Conservation (phyloP, 2,113 vertebrate genomes). For the Saguinus imperator region DNA sequence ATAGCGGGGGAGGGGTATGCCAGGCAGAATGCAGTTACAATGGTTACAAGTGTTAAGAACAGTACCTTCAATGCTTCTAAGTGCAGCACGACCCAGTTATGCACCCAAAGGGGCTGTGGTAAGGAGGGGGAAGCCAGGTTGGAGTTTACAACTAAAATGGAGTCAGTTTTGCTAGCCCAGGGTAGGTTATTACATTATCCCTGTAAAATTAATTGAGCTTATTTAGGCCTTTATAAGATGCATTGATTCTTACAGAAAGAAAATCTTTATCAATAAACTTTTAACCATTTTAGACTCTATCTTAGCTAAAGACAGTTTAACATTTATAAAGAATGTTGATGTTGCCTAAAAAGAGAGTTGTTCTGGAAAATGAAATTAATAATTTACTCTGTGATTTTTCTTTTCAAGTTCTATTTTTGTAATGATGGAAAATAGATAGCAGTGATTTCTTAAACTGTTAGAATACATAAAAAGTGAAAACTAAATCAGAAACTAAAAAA, state of each 20-base stretch:
- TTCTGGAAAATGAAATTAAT: conserved; percentile 39
- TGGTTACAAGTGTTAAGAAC: no score
- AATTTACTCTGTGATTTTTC: conserved; percentile 1
- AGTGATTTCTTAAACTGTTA: not conserved
- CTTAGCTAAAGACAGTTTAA: conserved; percentile 35
- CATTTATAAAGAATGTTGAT: conserved; percentile 32
- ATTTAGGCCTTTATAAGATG: not conserved
- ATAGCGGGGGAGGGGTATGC: no score
- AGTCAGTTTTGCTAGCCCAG: no score
- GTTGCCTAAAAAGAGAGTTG: not conserved
- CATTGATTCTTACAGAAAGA: conserved; percentile 9
- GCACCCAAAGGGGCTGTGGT: no score
- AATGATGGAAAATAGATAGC: conserved; percentile 33
- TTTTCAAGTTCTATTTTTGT: conserved; percentile 48
- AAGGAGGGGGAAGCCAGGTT: no score
- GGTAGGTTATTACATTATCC: not conserved
- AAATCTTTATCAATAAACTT: not conserved
- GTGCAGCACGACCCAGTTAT: no score
- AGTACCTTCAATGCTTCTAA: no score
- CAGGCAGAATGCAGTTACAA: no score
- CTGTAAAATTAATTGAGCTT: conserved; percentile 18
- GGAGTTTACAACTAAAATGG: no score
- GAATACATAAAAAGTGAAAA: not conserved
- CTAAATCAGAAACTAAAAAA: not conserved
- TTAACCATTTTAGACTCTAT: not conserved